A percentile compares a stretch with the other conserved stretches of the same genome.
phyloP scores from a whole-genome alignment of 2,113 vertebrate genomes.

The Neodontobutis hainanensis region DNA sequence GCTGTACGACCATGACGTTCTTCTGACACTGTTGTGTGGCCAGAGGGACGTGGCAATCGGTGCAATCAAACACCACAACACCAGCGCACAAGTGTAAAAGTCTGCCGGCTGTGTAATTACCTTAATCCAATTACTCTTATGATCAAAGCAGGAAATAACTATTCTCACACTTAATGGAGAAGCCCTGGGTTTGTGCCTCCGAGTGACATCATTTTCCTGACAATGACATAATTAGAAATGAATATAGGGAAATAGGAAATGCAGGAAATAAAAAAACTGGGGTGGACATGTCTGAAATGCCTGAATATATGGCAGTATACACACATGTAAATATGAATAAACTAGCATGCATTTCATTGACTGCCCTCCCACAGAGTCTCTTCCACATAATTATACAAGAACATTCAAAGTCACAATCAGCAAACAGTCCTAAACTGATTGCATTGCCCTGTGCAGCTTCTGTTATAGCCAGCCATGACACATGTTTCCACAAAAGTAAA shows the following conservation, averaged over 20 bases:
- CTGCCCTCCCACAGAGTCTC: neutral
- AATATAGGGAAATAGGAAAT: neutral
- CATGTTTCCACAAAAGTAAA: neutral
- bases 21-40: conserved; percentile 32
- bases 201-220: conserved; percentile 11
- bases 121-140: conserved; percentile 52
- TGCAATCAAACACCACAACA: conserved; percentile 19
- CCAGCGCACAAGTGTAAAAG: conserved; percentile 24
- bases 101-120: conserved; percentile 43
- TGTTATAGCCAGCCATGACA: neutral
- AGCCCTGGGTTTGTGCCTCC: conserved; percentile 12
- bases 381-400: neutral
- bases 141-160: conserved; percentile 45
- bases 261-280: neutral
- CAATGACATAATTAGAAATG: neutral
- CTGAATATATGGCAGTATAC: neutral
- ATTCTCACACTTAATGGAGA: conserved; percentile 17
- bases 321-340: conserved; percentile 13
- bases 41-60: conserved; percentile 36
- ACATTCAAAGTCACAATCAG: conserved; percentile 24
- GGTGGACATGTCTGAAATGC: neutral
- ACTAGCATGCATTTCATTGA: conserved; percentile 30
- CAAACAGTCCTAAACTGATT: neutral
- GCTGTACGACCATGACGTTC: conserved; percentile 12
- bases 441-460: neutral